Evolutionary conservation across 2,888 invertebrate genomes (phyloP).

Genomic region (Ypsolopha sequella): DNA sequence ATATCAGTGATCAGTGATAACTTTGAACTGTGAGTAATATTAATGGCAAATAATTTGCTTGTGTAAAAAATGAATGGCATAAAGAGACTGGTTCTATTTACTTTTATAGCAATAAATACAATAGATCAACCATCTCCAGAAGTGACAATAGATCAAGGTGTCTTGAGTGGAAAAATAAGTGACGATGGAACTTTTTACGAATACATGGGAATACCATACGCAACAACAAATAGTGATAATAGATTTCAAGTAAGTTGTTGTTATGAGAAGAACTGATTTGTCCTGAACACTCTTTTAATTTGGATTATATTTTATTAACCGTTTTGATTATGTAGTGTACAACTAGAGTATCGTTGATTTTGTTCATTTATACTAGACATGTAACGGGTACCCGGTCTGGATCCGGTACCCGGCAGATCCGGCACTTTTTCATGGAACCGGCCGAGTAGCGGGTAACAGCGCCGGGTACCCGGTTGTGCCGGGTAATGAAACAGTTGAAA

Average conservation of each 20-base stretch:
- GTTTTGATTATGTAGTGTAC: neutral
- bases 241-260: conserved; percentile 42
- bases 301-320: too few species aligned
- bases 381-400: too few species aligned
- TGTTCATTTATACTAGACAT: too few species aligned
- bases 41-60: neutral
- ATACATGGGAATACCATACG: conserved; percentile 57
- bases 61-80: conserved; percentile 26
- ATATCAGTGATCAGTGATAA: neutral
- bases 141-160: conserved; percentile 47
- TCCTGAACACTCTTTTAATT: neutral
- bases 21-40: neutral
- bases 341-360: neutral
- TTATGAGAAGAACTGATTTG: neutral
- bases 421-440: too few species aligned
- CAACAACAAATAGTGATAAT: conserved; percentile 34
- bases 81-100: conserved; percentile 41
- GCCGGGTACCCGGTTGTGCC: too few species aligned
- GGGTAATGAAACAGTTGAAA: too few species aligned
- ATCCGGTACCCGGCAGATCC: too few species aligned
- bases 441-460: too few species aligned
- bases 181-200: conserved; percentile 46
- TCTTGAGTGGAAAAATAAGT: conserved; percentile 46
- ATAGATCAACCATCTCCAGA: conserved; percentile 55
- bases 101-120: conserved; percentile 44